Base-by-base conservation (phyloP, 2,888 invertebrate species). In the Harpalus rubripes region DNA sequence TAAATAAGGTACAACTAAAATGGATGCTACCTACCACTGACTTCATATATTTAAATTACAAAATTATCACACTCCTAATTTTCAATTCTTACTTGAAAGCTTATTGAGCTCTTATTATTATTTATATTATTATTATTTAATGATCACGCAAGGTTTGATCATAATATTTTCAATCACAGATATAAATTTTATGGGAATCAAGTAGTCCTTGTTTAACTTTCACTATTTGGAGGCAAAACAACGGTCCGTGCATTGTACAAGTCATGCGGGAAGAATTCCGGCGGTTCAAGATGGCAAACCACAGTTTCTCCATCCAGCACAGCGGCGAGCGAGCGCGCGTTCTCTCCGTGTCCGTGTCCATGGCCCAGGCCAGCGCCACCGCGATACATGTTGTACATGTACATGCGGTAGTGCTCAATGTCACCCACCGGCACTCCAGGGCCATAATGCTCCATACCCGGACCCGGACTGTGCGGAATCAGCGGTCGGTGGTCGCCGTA, bases 291-390 rank as follows among this genome's bases (percentile, higher is more conserved):
- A 90, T 96, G 96, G 91, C 97, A 97, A 85, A 97, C 96, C 85
- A 97, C 97, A 86, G 96, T 96, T 89, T 96, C 95, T 68, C 97
- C 96, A 90, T 97, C 96, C 81, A 97, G 92, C 86, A 97, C 97
- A 12, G 97, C 97, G 39, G 97, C 95, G 87, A 94, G 88, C 7
- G 94, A 93, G 86, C 94, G 91, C 91, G 93, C 93, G 85, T 93
- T 92, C 88, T 92, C 93, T 86, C 92, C 92, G 87, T 92, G 92
- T 85, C 92, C 92, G 87, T 92, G 92, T 32, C 85, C 80, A 56
- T 61, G 61, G 16, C 80, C 59, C 16, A 56, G 52, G 22, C 63
- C 58, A 72, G 68, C 56, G 18, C 61, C 61, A 41, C 85, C 76
- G 74, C 74, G 61, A 65, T 79, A 68, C 76, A 63, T 22, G 80